Evolutionary conservation across 2,888 invertebrate species (phyloP), one percentile per base, ranked within the genome.

Genomic region (Pollenia amentaria): DNA sequence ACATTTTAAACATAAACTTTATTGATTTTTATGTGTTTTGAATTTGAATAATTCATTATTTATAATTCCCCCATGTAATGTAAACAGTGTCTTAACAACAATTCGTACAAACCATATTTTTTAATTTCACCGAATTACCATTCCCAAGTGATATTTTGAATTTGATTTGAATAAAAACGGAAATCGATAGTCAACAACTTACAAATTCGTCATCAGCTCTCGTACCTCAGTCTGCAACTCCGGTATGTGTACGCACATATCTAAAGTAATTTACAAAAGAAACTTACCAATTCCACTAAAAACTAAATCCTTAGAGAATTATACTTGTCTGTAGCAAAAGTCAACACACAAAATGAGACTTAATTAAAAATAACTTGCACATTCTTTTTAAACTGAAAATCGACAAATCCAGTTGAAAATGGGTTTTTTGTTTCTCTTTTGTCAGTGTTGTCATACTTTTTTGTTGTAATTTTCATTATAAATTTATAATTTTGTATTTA

Each of bases 271-370:
- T 18, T 44, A 70, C 14, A 60, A 44, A 67, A 51, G 18, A 57
- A 12, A 62, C 46, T 38, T 44, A 29, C 29, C 29, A 29, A n/a
- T 55, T 12, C 11, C 21, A 10, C 12, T 1, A 12, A 8, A 21
- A 67, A 42, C 57, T 48, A 40, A 82, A 75, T 62, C 81, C 75
- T 75, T 44, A 38, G 81, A 82, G 81, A 82, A 82, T 82, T 29
- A 9, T 42, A 21, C 21, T 44, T 38, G 48, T n/a, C 46, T 75
- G 44, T 21, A 55, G 44, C 38, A 42, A 57, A 73, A 75, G 18
- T 40, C 7, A 70, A 73, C 51, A n/a, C 48, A 48, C 67, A 75
- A 46, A 57, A 29, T 57, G 62, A 40, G 40, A 62, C 62, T 82
- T 69, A 75, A 69, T 82, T 82, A 62, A 75, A 82, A 76, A 29